These are phyloP conservation scores for Labeo calbasu DNA, from an alignment of 2,797 vertebrate genomes.

Conservation along the genomic window DNA sequence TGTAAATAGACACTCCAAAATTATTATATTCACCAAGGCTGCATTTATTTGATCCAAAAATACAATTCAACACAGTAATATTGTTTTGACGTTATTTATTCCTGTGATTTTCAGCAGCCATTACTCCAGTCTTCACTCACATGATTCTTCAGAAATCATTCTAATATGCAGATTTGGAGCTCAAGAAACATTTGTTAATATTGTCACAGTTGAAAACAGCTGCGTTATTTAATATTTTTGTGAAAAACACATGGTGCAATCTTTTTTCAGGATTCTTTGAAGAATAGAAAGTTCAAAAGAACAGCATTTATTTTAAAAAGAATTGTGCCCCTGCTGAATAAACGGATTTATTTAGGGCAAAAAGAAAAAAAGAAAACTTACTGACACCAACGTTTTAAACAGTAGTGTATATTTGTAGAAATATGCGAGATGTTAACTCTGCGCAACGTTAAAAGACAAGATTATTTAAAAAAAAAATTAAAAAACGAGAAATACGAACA, in stretches of 20 bases:
- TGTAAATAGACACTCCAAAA: no score
- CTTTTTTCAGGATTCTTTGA: background rate
- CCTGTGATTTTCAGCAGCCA: background rate
- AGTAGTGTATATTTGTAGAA: background rate
- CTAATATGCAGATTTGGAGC: background rate
- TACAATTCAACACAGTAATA: background rate
- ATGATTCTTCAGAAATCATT: background rate
- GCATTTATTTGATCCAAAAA: background rate
- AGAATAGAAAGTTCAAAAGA: background rate
- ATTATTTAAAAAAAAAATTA: slow-evolving; percentile 2
- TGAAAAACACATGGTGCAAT: background rate
- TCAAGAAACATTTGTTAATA: background rate
- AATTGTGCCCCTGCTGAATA: background rate
- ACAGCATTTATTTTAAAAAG: background rate
- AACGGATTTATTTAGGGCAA: background rate
- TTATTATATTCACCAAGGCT: background rate
- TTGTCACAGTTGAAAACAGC: background rate
- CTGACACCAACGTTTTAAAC: no score
- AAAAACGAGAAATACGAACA: background rate
- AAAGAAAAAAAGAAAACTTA: background rate
- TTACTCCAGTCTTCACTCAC: background rate
- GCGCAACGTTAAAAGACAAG: slow-evolving; percentile 30
- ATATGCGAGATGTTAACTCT: background rate
- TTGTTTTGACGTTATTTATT: background rate
- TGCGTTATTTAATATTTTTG: background rate